Percentiles rank a stretch among this genome's conserved stretches.
These are phyloP conservation scores for Aspiorhynchus laticeps DNA, from an alignment of 2,113 vertebrate species.

Conservation along the genomic window DNA sequence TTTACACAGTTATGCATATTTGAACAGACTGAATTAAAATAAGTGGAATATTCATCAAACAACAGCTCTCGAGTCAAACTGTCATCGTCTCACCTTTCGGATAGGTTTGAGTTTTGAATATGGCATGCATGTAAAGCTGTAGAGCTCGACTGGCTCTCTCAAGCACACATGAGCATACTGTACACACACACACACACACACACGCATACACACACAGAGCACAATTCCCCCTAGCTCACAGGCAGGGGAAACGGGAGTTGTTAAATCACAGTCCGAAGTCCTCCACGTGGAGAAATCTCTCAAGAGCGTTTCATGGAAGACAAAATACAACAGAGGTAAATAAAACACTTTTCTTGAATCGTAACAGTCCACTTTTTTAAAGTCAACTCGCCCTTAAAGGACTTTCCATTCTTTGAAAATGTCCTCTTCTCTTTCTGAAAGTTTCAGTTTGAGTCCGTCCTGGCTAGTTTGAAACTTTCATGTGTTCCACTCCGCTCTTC, in stretches of 20 bases:
- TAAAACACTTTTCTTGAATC: constrained; percentile 48
- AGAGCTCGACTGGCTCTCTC: constrained; percentile 63
- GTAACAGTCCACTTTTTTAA: constrained; percentile 38
- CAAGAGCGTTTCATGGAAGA: constrained; percentile 74
- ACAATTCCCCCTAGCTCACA: constrained; percentile 51
- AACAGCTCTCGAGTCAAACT: constrained; percentile 61
- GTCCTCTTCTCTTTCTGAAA: background rate
- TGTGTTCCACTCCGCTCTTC: constrained; percentile 39
- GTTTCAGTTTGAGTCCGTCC: constrained; percentile 2
- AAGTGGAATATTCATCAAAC: constrained; percentile 67
- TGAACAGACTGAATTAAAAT: constrained; percentile 71
- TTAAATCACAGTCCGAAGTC: constrained; percentile 50
- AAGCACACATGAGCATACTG: constrained; percentile 29
- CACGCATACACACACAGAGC: constrained; percentile 21
- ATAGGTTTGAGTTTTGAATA: constrained; percentile 70
- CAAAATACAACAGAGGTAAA: constrained; percentile 72
- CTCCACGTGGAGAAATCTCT: constrained; percentile 64
- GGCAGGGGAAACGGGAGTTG: constrained; percentile 26
- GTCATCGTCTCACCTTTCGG: constrained; percentile 48
- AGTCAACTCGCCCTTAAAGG: constrained; percentile 11
- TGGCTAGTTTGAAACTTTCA: constrained; percentile 20
- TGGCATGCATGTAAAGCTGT: constrained; percentile 75
- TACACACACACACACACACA: constrained; percentile 46
- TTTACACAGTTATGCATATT: constrained; percentile 67
- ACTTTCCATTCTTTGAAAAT: constrained; percentile 4